Conservation (phyloP, 2,888 invertebrate genomes). For the Cryptus viduatorius region DNA sequence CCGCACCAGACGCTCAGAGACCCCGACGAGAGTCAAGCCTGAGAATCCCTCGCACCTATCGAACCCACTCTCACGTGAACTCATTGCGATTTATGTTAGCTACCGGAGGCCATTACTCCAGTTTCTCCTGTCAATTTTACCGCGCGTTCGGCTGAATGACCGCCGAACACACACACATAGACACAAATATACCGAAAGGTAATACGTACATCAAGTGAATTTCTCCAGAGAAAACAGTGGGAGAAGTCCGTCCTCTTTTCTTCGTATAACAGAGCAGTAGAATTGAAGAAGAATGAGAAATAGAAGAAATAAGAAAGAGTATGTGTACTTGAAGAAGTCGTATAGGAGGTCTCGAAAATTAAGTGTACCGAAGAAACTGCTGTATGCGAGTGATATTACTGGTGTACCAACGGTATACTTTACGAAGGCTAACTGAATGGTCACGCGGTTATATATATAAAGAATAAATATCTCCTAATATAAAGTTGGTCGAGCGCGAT, state of each 20-base stretch:
- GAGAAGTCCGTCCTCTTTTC: neutral
- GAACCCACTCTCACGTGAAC: constrained; percentile 69
- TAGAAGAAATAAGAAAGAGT: neutral
- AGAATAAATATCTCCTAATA: constrained; percentile 23
- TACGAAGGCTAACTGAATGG: neutral
- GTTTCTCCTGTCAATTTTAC: constrained; percentile 67
- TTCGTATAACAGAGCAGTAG: neutral
- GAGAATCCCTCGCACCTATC: constrained; percentile 66
- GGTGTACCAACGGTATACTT: neutral
- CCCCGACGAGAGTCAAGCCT: constrained; percentile 53
- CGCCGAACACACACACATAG: constrained; percentile 50
- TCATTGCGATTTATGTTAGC: constrained; percentile 69
- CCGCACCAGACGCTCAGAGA: constrained; percentile 35
- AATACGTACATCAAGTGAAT: constrained; percentile 48
- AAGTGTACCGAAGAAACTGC: constrained; percentile 7
- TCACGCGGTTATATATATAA: neutral
- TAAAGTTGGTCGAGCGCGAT: constrained; percentile 42
- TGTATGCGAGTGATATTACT: constrained; percentile 8
- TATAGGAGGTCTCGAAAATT: neutral
- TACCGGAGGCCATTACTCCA: constrained; percentile 62
- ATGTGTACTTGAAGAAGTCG: neutral
- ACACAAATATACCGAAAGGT: constrained; percentile 29
- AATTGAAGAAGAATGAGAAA: constrained; percentile 4
- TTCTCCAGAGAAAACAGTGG: constrained; percentile 58
- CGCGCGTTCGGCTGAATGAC: constrained; percentile 61